These are phyloP conservation scores for Apotomis betuletana DNA, from an alignment of 2,888 invertebrate genomes.

Conservation along the genomic window DNA sequence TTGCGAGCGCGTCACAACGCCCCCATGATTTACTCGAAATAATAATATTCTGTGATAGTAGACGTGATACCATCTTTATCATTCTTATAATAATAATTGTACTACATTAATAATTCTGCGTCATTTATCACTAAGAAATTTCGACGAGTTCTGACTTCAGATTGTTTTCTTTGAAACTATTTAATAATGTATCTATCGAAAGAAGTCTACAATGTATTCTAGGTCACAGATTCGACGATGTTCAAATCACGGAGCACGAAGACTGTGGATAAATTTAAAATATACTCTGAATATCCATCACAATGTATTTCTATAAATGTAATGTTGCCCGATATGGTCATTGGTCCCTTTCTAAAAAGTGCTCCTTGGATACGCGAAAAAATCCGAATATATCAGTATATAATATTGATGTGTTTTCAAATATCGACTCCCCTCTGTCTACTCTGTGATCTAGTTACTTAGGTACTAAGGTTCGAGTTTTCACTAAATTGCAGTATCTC, in stretches of 20 bases:
- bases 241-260: neutral
- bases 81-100: constrained; percentile 58
- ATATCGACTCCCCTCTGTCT: neutral
- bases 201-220: neutral
- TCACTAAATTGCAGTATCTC: neutral
- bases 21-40: constrained; percentile 71
- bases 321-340: neutral
- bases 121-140: constrained; percentile 65
- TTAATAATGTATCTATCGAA: constrained; percentile 3
- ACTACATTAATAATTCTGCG: constrained; percentile 53
- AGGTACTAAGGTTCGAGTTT: neutral
- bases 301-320: neutral
- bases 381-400: too few species aligned
- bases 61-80: constrained; percentile 80
- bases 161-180: constrained; percentile 41
- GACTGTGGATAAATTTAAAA: neutral
- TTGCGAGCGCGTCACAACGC: constrained; percentile 61
- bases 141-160: constrained; percentile 41
- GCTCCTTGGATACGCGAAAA: too few species aligned
- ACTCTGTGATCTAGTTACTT: neutral
- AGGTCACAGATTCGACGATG: neutral
- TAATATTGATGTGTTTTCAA: neutral
- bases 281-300: neutral
- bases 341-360: neutral
- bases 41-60: constrained; percentile 83